phyloP scores from a whole-genome alignment of 2,113 vertebrate genomes.

The Hippocampus zosterae region DNA sequence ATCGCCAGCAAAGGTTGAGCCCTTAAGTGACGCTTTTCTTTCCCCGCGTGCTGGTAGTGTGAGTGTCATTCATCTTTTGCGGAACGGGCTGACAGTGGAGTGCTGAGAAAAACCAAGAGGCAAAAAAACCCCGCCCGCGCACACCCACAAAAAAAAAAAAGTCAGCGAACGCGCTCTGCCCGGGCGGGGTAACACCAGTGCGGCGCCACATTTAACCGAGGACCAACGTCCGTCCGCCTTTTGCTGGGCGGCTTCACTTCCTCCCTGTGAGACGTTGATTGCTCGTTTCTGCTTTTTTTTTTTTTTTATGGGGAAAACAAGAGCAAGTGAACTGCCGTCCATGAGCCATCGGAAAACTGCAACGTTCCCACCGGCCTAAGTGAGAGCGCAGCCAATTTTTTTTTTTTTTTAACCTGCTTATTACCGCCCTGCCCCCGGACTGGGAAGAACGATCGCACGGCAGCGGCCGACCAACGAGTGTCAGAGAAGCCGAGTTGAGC shows the following conservation, averaged over 20 bases:
- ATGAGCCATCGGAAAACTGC: background rate
- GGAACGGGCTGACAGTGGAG: slow-evolving; percentile 25
- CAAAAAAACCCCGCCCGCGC: slow-evolving; percentile 17
- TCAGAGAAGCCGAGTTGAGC: background rate
- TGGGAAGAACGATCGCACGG: background rate
- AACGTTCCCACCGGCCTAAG: background rate
- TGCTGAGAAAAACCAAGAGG: slow-evolving; percentile 26
- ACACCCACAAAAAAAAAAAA: background rate
- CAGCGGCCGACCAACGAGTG: background rate
- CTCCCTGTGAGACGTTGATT: slow-evolving; percentile 26
- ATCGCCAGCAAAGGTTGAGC: background rate
- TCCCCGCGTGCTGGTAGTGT: slow-evolving; percentile 22
- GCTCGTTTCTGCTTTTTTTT: background rate
- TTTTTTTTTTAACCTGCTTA: background rate
- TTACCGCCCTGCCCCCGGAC: background rate
- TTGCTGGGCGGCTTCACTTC: slow-evolving; percentile 42
- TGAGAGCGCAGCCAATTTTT: too few relatives aligned
- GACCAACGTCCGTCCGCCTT: slow-evolving; percentile 32
- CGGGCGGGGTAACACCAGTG: slow-evolving; percentile 38
- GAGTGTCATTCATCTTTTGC: slow-evolving; percentile 34
- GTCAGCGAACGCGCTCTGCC: slow-evolving; percentile 43
- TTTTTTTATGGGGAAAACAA: background rate
- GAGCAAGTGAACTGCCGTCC: background rate
- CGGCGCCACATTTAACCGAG: slow-evolving; percentile 52
- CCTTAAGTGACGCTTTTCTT: slow-evolving; percentile 4